phyloP scores from a whole-genome alignment of 2,888 invertebrate species.

The Dynastes tityus region DNA sequence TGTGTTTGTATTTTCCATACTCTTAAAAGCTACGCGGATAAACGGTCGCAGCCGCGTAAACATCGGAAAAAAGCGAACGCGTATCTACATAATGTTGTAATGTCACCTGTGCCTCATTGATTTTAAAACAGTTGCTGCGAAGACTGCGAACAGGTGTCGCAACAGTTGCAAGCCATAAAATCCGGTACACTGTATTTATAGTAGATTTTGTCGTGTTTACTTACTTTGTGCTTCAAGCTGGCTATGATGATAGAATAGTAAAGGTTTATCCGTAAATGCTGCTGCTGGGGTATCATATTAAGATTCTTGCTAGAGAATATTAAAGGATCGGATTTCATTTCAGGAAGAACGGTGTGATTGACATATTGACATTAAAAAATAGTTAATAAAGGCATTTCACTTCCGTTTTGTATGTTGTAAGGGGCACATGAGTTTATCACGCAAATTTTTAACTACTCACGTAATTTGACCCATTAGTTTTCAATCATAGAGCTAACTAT shows the following conservation, averaged over 20 bases:
- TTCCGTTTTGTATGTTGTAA: too few species aligned
- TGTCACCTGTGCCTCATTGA: slow-evolving; percentile 64
- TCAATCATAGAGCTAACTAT: too few species aligned
- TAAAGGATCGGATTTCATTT: neutral
- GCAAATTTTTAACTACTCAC: too few species aligned
- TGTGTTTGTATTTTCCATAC: slow-evolving; percentile 39
- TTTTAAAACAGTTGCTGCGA: slow-evolving; percentile 58
- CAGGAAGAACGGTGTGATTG: neutral
- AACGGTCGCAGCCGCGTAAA: slow-evolving; percentile 24
- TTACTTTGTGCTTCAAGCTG: slow-evolving; percentile 33
- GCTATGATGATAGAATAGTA: slow-evolving; percentile 9
- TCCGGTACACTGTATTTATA: slow-evolving; percentile 59
- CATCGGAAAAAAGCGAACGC: slow-evolving; percentile 38
- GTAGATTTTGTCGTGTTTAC: slow-evolving; percentile 48
- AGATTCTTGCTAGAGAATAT: neutral
- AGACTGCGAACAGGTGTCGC: slow-evolving; percentile 62
- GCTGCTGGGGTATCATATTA: neutral
- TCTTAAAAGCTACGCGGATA: slow-evolving; percentile 41
- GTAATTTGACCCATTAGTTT: too few species aligned
- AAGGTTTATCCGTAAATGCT: slow-evolving; percentile 7
- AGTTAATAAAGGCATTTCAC: too few species aligned
- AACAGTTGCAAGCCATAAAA: slow-evolving; percentile 64
- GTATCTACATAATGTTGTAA: slow-evolving; percentile 40
- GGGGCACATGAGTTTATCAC: too few species aligned
- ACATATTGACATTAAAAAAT: neutral